phyloP scores from a whole-genome alignment of 2,888 invertebrate species.

The Muscina levida region DNA sequence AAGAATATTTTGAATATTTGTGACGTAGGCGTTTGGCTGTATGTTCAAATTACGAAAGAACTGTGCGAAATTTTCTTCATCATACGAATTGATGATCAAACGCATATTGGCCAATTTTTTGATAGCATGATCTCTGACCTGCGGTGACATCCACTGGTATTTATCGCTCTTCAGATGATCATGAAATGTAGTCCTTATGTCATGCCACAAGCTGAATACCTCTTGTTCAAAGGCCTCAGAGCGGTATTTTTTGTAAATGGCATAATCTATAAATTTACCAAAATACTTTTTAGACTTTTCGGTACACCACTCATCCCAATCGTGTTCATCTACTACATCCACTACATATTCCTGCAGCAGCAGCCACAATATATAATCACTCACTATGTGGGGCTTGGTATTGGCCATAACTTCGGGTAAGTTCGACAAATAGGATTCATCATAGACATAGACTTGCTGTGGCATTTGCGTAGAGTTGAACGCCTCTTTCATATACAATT shows the following conservation, averaged over 20 bases:
- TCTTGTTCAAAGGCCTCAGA: conserved; percentile 69
- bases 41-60: conserved; percentile 68
- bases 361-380: conserved; percentile 74
- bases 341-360: conserved; percentile 71
- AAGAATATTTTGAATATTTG: conserved; percentile 71
- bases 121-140: conserved; percentile 71
- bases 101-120: conserved; percentile 72
- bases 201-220: conserved; percentile 71
- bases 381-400: conserved; percentile 65
- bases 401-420: conserved; percentile 64
- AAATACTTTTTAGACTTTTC: conserved; percentile 72
- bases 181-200: conserved; percentile 71
- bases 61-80: conserved; percentile 69
- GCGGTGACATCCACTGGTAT: conserved; percentile 73
- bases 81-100: conserved; percentile 73
- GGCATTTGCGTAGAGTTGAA: conserved; percentile 72
- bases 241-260: conserved; percentile 71
- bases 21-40: conserved; percentile 69
- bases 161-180: conserved; percentile 70
- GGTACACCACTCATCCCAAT: conserved; percentile 69
- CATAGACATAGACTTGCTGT: conserved; percentile 71
- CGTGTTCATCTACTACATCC: conserved; percentile 40
- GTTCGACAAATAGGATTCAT: conserved; percentile 68
- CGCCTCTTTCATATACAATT: conserved; percentile 69
- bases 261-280: conserved; percentile 72